phyloP scores from a whole-genome alignment of 1,140 invertebrate genomes.

The Drosophila tristis region DNA sequence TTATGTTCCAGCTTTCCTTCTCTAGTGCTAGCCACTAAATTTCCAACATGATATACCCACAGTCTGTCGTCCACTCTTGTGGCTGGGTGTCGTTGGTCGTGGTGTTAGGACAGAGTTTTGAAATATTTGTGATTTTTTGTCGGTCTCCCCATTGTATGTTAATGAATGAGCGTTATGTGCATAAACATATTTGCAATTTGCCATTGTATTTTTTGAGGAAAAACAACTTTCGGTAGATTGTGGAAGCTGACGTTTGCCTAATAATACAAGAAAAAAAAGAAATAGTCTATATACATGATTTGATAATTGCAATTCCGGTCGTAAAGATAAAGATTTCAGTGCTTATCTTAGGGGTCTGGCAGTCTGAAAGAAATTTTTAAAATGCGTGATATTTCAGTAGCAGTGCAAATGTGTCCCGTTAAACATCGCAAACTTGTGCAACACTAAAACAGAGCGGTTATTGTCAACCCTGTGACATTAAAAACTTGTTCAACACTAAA shows the following conservation, averaged over 20 bases:
- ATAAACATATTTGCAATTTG: slow-evolving; percentile 36
- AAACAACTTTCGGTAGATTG: slow-evolving; percentile 19
- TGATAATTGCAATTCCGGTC: slow-evolving; percentile 50
- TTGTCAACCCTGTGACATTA: too few species aligned
- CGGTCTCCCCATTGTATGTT: slow-evolving; percentile 60
- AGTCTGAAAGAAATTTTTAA: too few species aligned
- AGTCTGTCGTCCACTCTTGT: slow-evolving; percentile 57
- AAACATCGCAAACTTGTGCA: too few species aligned
- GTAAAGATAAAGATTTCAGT: slow-evolving; percentile 31
- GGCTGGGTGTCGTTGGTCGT: slow-evolving; percentile 10
- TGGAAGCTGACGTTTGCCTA: slow-evolving; percentile 19
- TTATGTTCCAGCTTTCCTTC: slow-evolving; percentile 54
- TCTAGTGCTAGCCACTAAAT: slow-evolving; percentile 31
- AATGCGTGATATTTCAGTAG: too few species aligned
- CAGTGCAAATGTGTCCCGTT: too few species aligned
- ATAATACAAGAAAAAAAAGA: slow-evolving; percentile 8
- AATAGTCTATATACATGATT: slow-evolving; percentile 17
- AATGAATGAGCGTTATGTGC: slow-evolving; percentile 46
- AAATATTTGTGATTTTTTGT: slow-evolving; percentile 69
- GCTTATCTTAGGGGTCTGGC: slow-evolving; percentile 1
- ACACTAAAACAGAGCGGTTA: too few species aligned
- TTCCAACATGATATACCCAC: slow-evolving; percentile 25
- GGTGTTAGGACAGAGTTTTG: slow-evolving; percentile 62
- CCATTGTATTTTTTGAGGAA: slow-evolving; percentile 49
- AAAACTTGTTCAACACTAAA: too few species aligned